Conservation (phyloP, 2,888 invertebrate species). For the Caenorhabditis doughertyi region DNA sequence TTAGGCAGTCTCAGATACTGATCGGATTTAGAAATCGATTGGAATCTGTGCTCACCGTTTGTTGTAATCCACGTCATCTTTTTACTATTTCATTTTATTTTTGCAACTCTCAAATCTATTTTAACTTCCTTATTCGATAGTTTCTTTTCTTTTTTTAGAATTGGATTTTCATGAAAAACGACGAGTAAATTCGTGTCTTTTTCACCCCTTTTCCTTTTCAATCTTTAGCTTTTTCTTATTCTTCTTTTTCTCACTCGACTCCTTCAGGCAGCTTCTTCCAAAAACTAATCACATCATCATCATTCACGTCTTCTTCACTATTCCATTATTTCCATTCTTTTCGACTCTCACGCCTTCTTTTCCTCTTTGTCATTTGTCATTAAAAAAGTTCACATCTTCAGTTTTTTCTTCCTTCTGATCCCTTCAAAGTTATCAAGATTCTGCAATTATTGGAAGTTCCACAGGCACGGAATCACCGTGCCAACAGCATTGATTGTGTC, state of each 20-base stretch:
- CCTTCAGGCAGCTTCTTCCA: constrained; percentile 9
- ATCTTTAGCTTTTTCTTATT: background rate
- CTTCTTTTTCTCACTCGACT: background rate
- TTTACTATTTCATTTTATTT: background rate
- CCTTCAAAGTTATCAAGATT: constrained; percentile 29
- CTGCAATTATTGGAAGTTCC: constrained; percentile 56
- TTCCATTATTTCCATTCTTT: background rate
- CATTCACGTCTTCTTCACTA: background rate
- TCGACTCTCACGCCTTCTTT: constrained; percentile 25
- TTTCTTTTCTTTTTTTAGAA: background rate
- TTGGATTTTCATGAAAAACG: constrained; percentile 23
- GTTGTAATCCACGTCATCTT: background rate
- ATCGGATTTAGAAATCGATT: too few species aligned
- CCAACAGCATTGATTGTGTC: constrained; percentile 58
- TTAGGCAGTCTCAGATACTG: too few species aligned
- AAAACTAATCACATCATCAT: constrained; percentile 37
- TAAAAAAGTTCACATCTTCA: constrained; percentile 25
- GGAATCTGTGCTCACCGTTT: too few species aligned
- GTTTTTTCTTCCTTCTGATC: background rate
- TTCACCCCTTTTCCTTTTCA: constrained; percentile 1
- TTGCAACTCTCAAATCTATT: background rate
- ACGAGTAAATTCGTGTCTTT: constrained; percentile 10
- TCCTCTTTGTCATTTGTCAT: background rate
- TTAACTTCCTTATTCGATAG: constrained; percentile 18
- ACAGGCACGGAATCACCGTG: constrained; percentile 56